Percentiles rank a stretch among this genome's conserved stretches.
phyloP scores from a whole-genome alignment of 2,113 vertebrate species.

The Mormyrus iriodes region DNA sequence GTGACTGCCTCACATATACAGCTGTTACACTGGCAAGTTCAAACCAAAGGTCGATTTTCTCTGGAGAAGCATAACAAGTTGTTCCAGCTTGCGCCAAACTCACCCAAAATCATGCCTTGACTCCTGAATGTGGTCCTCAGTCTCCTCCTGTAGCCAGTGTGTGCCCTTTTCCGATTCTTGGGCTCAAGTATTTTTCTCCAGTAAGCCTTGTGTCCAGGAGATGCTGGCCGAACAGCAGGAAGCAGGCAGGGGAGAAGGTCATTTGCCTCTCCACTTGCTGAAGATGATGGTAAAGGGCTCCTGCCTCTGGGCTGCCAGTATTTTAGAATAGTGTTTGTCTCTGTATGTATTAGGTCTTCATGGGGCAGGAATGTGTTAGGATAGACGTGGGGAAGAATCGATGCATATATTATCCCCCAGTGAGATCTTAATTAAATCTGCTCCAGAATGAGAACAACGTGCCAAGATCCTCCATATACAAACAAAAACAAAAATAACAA shows the following conservation, averaged over 20 bases:
- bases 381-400: conserved; percentile 30
- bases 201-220: conserved; percentile 25
- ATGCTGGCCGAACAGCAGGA: conserved; percentile 58
- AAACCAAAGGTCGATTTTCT: not conserved
- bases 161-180: conserved; percentile 35
- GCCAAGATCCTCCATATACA: conserved; percentile 43
- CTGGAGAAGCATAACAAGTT: not conserved
- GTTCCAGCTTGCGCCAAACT: conserved; percentile 37
- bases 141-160: not conserved
- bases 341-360: not conserved
- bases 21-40: not conserved
- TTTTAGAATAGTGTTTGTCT: not conserved
- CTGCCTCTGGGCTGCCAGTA: not conserved
- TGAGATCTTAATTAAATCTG: conserved; percentile 34
- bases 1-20: not conserved
- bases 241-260: conserved; percentile 46
- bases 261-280: conserved; percentile 45
- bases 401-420: conserved; percentile 30
- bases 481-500: conserved; percentile 35
- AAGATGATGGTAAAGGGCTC: conserved; percentile 25
- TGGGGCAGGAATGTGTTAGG: conserved; percentile 26
- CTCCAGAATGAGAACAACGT: conserved; percentile 43
- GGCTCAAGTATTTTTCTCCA: conserved; percentile 46
- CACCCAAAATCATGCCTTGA: conserved; percentile 67
- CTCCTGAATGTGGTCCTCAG: conserved; percentile 40